Evolutionary conservation across 2,113 vertebrate genomes (phyloP).

Genomic region (Myocastor coypus): DNA sequence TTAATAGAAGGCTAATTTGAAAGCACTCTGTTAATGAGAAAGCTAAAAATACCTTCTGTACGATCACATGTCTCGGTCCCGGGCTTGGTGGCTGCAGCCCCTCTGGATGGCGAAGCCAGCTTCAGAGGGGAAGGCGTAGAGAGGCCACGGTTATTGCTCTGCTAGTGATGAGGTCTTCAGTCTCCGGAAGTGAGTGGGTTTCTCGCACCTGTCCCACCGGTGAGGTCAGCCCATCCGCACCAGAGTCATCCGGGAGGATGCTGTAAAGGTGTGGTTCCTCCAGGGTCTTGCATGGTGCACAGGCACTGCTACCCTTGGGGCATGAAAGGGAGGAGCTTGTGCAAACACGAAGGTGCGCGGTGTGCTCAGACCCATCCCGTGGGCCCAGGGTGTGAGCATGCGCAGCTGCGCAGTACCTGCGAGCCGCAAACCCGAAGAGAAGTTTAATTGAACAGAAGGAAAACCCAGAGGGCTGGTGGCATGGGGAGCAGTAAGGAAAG

Average conservation of each 20-base stretch:
- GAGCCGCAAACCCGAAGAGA: neutral
- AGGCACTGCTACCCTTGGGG: neutral
- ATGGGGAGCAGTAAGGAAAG: neutral
- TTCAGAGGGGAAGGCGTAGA: neutral
- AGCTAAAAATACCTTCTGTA: slow-evolving; percentile 89
- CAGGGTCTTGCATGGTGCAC: neutral
- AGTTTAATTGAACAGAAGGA: neutral
- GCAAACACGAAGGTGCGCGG: rapidly evolving
- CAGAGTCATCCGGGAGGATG: no score
- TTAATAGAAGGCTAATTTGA: slow-evolving; percentile 92
- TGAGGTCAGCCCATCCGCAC: neutral
- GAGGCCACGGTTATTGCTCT: no score
- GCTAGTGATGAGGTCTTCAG: no score
- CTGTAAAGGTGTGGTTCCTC: no score
- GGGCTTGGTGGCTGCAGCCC: neutral
- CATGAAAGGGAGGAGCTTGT: neutral
- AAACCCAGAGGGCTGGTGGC: neutral
- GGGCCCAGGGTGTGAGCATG: neutral
- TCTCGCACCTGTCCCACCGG: neutral
- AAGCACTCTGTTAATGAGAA: slow-evolving; percentile 90
- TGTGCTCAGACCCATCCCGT: rapidly evolving
- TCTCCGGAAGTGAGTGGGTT: neutral
- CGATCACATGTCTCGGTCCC: slow-evolving; percentile 25
- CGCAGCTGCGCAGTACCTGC: neutral
- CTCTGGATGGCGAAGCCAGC: neutral